Conservation (phyloP, 2,888 invertebrate genomes). For the Pocota personata region DNA sequence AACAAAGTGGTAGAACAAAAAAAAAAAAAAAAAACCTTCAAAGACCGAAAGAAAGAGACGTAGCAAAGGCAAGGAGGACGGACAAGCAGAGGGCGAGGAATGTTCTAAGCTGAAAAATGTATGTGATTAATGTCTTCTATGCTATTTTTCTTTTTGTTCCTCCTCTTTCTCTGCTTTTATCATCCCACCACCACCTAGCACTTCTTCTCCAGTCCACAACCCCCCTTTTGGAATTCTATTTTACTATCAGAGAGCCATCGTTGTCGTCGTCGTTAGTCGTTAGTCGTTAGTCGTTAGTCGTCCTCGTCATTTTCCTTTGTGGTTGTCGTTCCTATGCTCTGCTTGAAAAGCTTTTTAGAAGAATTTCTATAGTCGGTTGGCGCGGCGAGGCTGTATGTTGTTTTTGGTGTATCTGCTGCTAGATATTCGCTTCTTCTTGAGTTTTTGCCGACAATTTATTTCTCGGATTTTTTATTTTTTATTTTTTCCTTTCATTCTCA, state of each 20-base stretch:
- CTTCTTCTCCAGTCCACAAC: neutral
- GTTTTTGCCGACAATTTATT: constrained; percentile 62
- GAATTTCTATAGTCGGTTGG: constrained; percentile 45
- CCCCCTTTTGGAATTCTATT: constrained; percentile 28
- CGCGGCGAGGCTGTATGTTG: constrained; percentile 21
- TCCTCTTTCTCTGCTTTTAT: constrained; percentile 25
- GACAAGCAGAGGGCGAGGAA: neutral
- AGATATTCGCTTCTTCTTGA: constrained; percentile 63
- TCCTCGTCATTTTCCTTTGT: constrained; percentile 54
- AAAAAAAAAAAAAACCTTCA: constrained; percentile 23
- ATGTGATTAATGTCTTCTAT: constrained; percentile 63
- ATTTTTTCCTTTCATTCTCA: constrained; percentile 12
- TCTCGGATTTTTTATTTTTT: constrained; percentile 3
- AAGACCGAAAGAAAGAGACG: constrained; percentile 7
- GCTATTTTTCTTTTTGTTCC: constrained; percentile 18
- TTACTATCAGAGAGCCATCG: constrained; percentile 36
- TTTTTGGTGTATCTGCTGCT: constrained; percentile 44
- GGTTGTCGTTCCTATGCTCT: constrained; percentile 48
- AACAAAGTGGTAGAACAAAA: neutral
- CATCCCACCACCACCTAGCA: constrained; percentile 9
- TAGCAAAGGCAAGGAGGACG: neutral
- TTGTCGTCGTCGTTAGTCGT: constrained; percentile 22
- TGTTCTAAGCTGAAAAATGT: constrained; percentile 58
- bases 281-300: constrained; percentile 29
- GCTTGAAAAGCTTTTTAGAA: constrained; percentile 51